Percentiles rank a stretch among this genome's conserved stretches.
These are phyloP conservation scores for Parazoanthus atlanticus DNA, from an alignment of 92 coral and sea anemone genomes.

Conservation along the genomic window DNA sequence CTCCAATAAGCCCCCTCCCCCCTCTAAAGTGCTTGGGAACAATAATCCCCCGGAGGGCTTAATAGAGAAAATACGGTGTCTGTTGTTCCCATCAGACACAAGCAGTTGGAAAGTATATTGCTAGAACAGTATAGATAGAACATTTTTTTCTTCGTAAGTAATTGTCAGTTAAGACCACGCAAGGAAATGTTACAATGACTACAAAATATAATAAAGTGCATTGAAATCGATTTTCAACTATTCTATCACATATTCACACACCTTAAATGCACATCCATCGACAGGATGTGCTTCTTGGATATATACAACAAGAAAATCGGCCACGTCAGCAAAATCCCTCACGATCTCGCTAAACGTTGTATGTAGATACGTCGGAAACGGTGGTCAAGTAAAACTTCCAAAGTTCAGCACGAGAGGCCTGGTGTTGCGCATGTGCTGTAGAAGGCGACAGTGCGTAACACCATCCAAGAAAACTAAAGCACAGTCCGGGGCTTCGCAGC, in stretches of 20 bases:
- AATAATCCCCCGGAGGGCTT: no score
- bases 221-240: no score
- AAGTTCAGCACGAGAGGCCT: constrained; percentile 84
- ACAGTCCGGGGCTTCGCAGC: constrained; percentile 69
- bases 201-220: no score
- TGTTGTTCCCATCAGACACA: no score
- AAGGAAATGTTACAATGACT: no score
- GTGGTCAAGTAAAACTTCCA: constrained; percentile 88
- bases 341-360: constrained; percentile 61
- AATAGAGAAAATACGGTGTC: no score
- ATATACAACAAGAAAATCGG: constrained; percentile 82
- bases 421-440: constrained; percentile 47
- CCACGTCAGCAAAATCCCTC: constrained; percentile 70
- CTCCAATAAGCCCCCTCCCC: no score
- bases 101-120: no score
- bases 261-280: constrained; percentile 70
- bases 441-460: constrained; percentile 32
- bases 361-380: constrained; percentile 64
- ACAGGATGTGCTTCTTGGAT: constrained; percentile 80
- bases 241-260: neutral
- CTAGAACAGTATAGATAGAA: no score
- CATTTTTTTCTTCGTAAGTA: no score
- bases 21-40: no score
- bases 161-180: no score
- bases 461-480: constrained; percentile 49